Evolutionary conservation across 2,113 vertebrate genomes (phyloP), one percentile per base, ranked within the genome.

Genomic region (Lathamus discolor): DNA sequence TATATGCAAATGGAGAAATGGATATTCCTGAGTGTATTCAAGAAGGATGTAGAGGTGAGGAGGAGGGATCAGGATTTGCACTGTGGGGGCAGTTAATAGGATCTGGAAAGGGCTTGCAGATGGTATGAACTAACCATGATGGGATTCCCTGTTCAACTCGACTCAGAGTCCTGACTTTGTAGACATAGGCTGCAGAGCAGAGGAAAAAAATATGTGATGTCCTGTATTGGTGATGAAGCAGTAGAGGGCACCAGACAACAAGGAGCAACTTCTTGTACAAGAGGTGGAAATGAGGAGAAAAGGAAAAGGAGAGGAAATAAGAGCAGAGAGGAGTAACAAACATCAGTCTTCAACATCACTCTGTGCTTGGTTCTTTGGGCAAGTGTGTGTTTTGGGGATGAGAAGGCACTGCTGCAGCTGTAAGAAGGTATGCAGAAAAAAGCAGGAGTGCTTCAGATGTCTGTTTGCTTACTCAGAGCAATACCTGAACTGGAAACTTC

Each of bases 241-340:
- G 91, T n/a, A 96, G 96, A 94, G 94, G 96, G 96, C 96, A 92
- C 89, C 87, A 94, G 52, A 69, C 81, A 57, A 23, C 74, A 87
- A 66, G 39, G 69, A 95, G 86, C 70, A 92, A 33, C 28, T 90
- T 80, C 28, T 44, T 48, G 43, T 77, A 15, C 24, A 9, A 39
- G 46, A 54, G 7, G 29, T 88, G 35, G 64, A 52, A 95, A 43
- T 39, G 17, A 22, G 72, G 10, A 67, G 41, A 48, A 28, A 28
- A 43, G 35, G 24, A 20, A 23, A 3, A 52, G 23, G 29, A 1
- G 14, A 70, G 52, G 17, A 79, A 63, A 20, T 8, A 59, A 25
- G n/a, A 77, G 11, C n/a, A 51, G 31, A 48, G 35, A 24, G 20
- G 29, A 68, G 12, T 52, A 33, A 67, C 31, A 43, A 64, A 31